Percentiles rank a stretch among this genome's conserved stretches.
Conservation (phyloP, 2,888 invertebrate species). For the Eucera pruinosa region DNA sequence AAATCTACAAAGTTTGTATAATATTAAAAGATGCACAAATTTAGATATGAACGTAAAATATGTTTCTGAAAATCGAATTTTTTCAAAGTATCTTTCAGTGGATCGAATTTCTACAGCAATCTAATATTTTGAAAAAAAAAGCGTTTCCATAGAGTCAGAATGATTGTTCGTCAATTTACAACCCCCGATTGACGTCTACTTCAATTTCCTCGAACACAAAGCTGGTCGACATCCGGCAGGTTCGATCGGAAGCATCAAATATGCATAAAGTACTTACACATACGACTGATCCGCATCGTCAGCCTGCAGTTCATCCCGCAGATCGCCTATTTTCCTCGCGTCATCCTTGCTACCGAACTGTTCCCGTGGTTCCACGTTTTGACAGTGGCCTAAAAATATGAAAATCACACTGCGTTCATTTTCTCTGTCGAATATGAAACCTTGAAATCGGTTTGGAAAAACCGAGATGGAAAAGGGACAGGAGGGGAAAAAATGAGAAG, state of each 20-base stretch:
- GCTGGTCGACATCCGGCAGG: neutral
- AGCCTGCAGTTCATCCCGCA: conserved; percentile 62
- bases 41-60: too few species aligned
- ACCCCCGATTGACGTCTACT: neutral
- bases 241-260: conserved; percentile 20
- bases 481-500: neutral
- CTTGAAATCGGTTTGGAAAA: neutral
- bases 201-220: neutral
- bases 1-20: too few species aligned
- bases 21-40: too few species aligned
- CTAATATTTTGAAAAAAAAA: neutral
- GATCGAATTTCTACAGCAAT: too few species aligned
- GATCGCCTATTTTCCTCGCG: conserved; percentile 52
- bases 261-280: conserved; percentile 57
- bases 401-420: conserved; percentile 22
- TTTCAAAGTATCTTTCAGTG: too few species aligned
- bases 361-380: conserved; percentile 73
- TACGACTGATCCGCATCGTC: conserved; percentile 64
- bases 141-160: neutral
- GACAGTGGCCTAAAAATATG: conserved; percentile 71
- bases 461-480: neutral
- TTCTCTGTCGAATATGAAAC: neutral
- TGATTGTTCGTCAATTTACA: conserved; percentile 2
- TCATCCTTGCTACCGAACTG: conserved; percentile 41
- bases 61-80: too few species aligned